phyloP scores from a whole-genome alignment of 2,113 vertebrate species.

The Cochlearius cochlearius region DNA sequence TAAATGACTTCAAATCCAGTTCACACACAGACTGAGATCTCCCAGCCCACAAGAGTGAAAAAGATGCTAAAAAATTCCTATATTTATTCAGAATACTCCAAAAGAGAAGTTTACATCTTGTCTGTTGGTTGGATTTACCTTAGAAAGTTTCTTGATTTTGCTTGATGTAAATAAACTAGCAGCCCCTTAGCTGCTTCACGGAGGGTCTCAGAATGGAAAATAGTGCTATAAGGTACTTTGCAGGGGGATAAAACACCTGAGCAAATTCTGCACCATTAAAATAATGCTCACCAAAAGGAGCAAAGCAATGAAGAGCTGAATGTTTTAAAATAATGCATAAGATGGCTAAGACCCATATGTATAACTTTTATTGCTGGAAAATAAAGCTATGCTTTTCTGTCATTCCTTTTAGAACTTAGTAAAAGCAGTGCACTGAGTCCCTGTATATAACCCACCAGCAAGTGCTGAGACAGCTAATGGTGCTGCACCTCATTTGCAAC shows the following conservation, averaged over 20 bases:
- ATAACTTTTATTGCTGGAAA: neutral
- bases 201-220: neutral
- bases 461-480: neutral
- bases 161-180: neutral
- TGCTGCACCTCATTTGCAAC: neutral
- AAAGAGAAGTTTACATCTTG: neutral
- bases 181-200: neutral
- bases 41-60: neutral
- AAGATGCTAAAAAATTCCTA: neutral
- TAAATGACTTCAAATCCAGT: neutral
- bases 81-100: neutral
- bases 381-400: neutral
- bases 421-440: neutral
- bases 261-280: neutral
- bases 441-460: neutral
- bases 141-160: neutral
- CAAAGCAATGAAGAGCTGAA: neutral
- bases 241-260: neutral
- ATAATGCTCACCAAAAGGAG: neutral
- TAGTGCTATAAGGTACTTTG: neutral
- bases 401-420: neutral
- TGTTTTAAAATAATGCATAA: neutral
- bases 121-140: neutral
- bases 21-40: neutral
- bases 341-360: neutral